These are phyloP conservation scores for Sipha maydis DNA, from an alignment of 2,888 invertebrate genomes.

Conservation along the genomic window DNA sequence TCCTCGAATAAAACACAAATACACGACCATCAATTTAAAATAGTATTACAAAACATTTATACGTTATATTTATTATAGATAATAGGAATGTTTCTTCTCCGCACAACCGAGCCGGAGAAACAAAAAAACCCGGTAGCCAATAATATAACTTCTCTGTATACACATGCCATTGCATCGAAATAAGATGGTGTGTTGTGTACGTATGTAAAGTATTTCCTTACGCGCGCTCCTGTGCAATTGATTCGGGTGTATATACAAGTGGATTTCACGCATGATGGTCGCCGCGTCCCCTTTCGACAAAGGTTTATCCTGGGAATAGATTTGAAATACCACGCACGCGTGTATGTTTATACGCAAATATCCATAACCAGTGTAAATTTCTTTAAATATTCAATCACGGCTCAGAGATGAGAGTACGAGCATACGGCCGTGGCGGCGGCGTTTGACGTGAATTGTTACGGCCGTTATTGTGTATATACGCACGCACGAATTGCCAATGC, in stretches of 20 bases:
- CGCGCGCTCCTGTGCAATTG: too few relatives aligned
- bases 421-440: not conserved
- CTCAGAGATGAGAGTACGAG: not conserved
- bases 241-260: not conserved
- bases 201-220: too few relatives aligned
- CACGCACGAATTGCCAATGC: conserved; percentile 29
- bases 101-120: too few relatives aligned
- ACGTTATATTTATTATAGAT: too few relatives aligned
- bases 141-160: too few relatives aligned
- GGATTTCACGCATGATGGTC: not conserved
- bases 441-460: conserved; percentile 34
- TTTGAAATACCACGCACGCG: not conserved
- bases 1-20: not conserved
- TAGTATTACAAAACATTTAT: not conserved
- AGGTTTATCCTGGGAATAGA: not conserved
- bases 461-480: not conserved
- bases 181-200: too few relatives aligned
- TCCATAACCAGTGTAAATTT: conserved; percentile 14
- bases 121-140: too few relatives aligned
- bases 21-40: not conserved
- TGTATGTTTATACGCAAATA: not conserved
- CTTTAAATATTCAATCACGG: conserved; percentile 46
- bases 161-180: too few relatives aligned
- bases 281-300: not conserved
- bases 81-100: too few relatives aligned